phyloP scores from a whole-genome alignment of 1,140 invertebrate genomes.

The Aphis craccivora region DNA sequence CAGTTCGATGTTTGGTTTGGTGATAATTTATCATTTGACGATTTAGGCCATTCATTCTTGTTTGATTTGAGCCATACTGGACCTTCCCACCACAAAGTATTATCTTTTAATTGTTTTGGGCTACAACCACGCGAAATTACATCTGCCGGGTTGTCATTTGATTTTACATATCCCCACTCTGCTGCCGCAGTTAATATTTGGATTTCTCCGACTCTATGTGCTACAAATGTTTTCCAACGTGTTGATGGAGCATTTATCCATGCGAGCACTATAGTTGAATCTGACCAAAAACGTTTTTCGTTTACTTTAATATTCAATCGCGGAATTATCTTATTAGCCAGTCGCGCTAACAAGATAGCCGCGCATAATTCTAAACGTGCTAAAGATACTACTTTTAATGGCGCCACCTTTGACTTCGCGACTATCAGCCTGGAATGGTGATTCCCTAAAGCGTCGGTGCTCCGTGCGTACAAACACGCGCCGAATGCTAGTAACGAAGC shows the following conservation, averaged over 20 bases:
- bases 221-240: constrained; percentile 39
- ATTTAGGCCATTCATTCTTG: not conserved
- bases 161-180: constrained; percentile 62
- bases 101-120: constrained; percentile 47
- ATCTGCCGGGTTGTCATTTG: constrained; percentile 62
- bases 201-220: constrained; percentile 60
- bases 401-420: not conserved
- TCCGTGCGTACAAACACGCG: not conserved
- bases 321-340: not conserved
- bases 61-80: not conserved
- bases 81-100: constrained; percentile 58
- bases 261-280: constrained; percentile 42
- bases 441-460: not conserved
- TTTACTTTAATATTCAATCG: not conserved
- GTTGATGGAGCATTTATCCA: constrained; percentile 54
- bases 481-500: constrained; percentile 30
- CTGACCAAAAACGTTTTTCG: constrained; percentile 58
- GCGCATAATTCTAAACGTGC: constrained; percentile 12
- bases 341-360: not conserved
- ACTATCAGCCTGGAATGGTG: not conserved
- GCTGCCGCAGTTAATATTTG: constrained; percentile 60
- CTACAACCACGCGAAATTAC: constrained; percentile 60
- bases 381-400: constrained; percentile 1
- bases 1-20: no score
- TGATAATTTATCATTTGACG: no score